A percentile compares a stretch with the other conserved stretches of the same genome.
phyloP scores from a whole-genome alignment of 2,888 invertebrate species.

The Thera britannica region DNA sequence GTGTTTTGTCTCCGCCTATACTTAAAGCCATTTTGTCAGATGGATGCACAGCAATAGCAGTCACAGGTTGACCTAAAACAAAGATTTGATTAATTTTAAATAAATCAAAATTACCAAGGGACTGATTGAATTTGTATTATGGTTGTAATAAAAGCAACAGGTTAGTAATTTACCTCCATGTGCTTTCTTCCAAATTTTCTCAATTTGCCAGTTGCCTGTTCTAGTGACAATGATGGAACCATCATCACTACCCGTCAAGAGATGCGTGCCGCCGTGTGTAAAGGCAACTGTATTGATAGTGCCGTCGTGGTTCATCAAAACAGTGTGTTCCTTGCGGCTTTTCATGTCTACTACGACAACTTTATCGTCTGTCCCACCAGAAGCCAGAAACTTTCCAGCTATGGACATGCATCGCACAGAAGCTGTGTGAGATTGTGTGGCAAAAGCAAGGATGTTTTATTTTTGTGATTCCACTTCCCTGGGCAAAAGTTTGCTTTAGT shows the following conservation, averaged over 20 bases:
- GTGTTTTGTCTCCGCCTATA: slow-evolving; percentile 92
- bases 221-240: slow-evolving; percentile 92
- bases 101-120: background rate
- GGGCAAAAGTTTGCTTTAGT: slow-evolving; percentile 92
- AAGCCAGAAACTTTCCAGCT: slow-evolving; percentile 90
- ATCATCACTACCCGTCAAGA: slow-evolving; percentile 94
- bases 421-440: slow-evolving; percentile 93
- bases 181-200: slow-evolving; percentile 92
- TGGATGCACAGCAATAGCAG: slow-evolving; percentile 92
- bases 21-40: slow-evolving; percentile 95
- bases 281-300: slow-evolving; percentile 92
- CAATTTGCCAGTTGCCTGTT: slow-evolving; percentile 93
- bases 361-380: slow-evolving; percentile 95
- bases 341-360: slow-evolving; percentile 94
- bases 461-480: too few species aligned
- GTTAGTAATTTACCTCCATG: slow-evolving; percentile 86
- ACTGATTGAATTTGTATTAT: background rate
- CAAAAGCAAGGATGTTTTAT: too few species aligned
- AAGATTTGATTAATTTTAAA: background rate
- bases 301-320: slow-evolving; percentile 92
- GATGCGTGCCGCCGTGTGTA: slow-evolving; percentile 89
- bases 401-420: slow-evolving; percentile 90
- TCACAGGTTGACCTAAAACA: slow-evolving; percentile 85
- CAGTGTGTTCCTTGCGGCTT: slow-evolving; percentile 90
- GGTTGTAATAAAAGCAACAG: too few species aligned